Evolutionary conservation across 2,797 vertebrate species (phyloP), one percentile per base, ranked within the genome.

Genomic region (Oophaga sylvatica): DNA sequence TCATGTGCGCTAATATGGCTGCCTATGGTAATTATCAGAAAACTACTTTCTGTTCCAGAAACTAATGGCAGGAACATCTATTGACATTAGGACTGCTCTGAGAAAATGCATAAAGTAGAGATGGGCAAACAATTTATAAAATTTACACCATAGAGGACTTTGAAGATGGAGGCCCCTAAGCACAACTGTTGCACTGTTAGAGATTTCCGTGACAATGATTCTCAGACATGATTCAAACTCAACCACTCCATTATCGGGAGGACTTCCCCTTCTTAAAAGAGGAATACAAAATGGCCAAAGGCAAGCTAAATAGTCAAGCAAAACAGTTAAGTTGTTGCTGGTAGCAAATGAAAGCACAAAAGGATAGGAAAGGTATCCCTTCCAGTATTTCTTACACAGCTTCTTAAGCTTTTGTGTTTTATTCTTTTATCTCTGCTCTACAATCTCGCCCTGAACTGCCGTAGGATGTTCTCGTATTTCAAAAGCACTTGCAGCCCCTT

Each of bases 311-410:
- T 48, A 41, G 56, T 45, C 19, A 60, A 11, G 62, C 20, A 45
- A 60, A 80, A 62, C 31, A 26, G 26, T 73, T 83, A 59, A 82
- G 45, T 53, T 13, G 70, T 71, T 71, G 26, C 82, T 48, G 82
- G 82, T 73, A 57, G 65, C 67, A 41, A 57, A 83, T 71, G 26
- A 83, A 57, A 83, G 81, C 70, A 73, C 67, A 83, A 83, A 73
- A 35, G 29, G 67, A 71, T 29, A 83, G 29, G 26, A 83, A 73
- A 83, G 48, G 67, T 73, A 83, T 73, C 45, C 45, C 48, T 68
- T 48, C 53, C 81, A 13, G 70, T 60, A 75, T 75, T 71, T 59
- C 16, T 73, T 75, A 60, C 81, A 59, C 48, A 45, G 48, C 77
- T 71, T 63, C n/a, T 85, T 77, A 85, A 78, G 57, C 83, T 20